These are phyloP conservation scores for Phanerotoma sp. DNA, from an alignment of 2,888 invertebrate species.

Conservation along the genomic window DNA sequence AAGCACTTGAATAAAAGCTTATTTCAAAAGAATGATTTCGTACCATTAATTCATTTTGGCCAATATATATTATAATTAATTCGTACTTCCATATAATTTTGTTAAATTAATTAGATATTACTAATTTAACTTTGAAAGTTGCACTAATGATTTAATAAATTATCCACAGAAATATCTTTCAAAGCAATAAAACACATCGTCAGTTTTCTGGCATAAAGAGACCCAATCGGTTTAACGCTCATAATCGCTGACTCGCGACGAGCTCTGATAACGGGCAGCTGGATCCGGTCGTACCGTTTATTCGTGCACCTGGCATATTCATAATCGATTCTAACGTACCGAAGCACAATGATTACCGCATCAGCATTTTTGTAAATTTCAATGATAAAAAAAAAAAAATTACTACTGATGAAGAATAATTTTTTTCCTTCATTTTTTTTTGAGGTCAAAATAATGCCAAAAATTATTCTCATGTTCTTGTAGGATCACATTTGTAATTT, in stretches of 20 bases:
- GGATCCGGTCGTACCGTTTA: slow-evolving; percentile 30
- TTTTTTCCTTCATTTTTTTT: slow-evolving; percentile 1
- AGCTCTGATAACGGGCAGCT: slow-evolving; percentile 34
- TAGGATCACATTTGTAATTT: not conserved
- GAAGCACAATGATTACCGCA: slow-evolving; percentile 2
- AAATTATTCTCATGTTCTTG: not conserved
- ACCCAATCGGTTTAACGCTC: slow-evolving; percentile 3
- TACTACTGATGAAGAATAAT: not conserved
- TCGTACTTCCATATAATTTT: no score
- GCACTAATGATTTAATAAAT: no score
- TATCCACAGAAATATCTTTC: not conserved
- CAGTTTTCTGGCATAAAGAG: slow-evolving; percentile 8
- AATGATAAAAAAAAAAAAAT: not conserved
- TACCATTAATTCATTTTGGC: no score
- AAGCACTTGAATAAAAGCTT: no score
- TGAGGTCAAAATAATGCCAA: not conserved
- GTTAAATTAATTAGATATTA: no score
- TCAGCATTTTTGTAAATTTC: slow-evolving; percentile 18
- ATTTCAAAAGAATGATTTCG: no score
- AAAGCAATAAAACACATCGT: not conserved
- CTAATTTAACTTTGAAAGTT: no score
- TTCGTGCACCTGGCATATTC: slow-evolving; percentile 34
- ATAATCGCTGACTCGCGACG: slow-evolving; percentile 27
- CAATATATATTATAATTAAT: no score
- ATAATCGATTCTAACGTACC: slow-evolving; percentile 20